Conservation (phyloP, 1,140 invertebrate genomes). For the Pseudomyrmex concolor region DNA sequence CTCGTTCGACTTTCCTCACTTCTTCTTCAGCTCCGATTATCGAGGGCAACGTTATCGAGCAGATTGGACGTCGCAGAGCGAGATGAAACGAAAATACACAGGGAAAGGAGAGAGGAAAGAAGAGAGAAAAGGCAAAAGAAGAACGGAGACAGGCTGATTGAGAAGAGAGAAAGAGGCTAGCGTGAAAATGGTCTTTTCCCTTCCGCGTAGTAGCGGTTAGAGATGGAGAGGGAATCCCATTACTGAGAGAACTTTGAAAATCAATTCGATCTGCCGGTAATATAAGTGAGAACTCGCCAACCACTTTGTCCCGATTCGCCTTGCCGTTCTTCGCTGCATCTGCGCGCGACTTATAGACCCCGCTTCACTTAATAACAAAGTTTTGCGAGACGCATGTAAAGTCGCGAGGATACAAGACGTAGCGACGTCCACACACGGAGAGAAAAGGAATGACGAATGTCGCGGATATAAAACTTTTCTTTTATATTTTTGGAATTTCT, state of each 20-base stretch:
- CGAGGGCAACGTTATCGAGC: conserved; percentile 4
- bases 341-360: conserved; percentile 69
- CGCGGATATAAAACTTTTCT: not conserved
- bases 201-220: conserved; percentile 23
- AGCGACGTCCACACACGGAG: conserved; percentile 25
- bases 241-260: conserved; percentile 64
- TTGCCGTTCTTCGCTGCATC: conserved; percentile 42
- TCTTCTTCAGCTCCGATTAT: conserved; percentile 28
- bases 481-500: conserved; percentile 18
- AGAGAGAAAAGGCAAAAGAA: not conserved
- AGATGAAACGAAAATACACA: conserved; percentile 48
- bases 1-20: conserved; percentile 13
- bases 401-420: conserved; percentile 56
- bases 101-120: not conserved
- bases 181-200: conserved; percentile 54
- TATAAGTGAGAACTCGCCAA: conserved; percentile 58
- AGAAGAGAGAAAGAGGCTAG: not conserved
- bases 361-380: conserved; percentile 76
- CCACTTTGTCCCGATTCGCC: conserved; percentile 47
- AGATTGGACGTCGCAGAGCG: conserved; percentile 29
- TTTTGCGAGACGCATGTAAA: conserved; percentile 60
- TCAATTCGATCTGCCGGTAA: conserved; percentile 70
- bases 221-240: conserved; percentile 60
- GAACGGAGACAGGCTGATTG: conserved; percentile 40
- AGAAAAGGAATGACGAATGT: not conserved